Conservation (phyloP, 2,797 vertebrate species). For the Myotis daubentonii region DNA sequence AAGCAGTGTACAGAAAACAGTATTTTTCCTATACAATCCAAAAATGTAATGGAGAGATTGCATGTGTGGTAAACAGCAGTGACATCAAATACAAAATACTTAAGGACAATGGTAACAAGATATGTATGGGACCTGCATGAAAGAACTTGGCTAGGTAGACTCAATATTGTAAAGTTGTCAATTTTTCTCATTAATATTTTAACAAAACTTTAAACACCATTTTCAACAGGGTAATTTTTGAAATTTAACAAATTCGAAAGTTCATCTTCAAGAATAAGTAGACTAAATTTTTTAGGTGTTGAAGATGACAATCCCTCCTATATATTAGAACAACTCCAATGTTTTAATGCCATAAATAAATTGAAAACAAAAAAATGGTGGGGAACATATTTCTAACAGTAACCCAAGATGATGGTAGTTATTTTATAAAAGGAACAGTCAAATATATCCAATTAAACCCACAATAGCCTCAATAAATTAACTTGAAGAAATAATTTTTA, state of each 20-base stretch:
- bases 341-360: neutral
- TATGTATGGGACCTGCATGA: neutral
- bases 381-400: neutral
- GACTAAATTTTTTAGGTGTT: neutral
- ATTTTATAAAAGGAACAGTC: neutral
- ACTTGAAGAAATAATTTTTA: slow-evolving; percentile 38
- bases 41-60: neutral
- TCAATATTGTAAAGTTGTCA: neutral
- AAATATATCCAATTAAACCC: neutral
- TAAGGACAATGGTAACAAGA: neutral
- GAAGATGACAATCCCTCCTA: neutral
- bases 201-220: neutral
- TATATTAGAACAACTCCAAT: neutral
- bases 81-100: neutral
- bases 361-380: neutral
- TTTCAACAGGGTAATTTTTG: neutral
- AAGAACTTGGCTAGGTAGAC: neutral
- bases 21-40: neutral
- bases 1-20: neutral
- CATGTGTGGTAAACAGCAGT: neutral
- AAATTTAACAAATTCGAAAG: slow-evolving; percentile 4
- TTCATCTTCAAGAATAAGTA: slow-evolving; percentile 21
- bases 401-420: neutral
- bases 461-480: neutral
- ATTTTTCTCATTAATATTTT: neutral